These are phyloP conservation scores for Pantherophis guttatus DNA, from an alignment of 2,113 vertebrate species.

Conservation along the genomic window DNA sequence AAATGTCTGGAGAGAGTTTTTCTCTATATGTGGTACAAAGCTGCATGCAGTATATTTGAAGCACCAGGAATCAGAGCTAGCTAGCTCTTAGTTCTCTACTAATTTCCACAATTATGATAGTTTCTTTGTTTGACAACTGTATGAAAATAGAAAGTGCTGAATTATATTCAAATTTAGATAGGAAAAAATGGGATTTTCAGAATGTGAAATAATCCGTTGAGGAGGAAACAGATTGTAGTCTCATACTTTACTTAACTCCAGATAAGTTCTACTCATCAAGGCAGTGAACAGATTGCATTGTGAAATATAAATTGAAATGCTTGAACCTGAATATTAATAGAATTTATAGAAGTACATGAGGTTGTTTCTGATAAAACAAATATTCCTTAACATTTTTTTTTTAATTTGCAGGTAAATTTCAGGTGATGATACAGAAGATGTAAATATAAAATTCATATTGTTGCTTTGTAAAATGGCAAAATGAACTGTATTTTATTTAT, in stretches of 20 bases:
- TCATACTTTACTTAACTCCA: not conserved
- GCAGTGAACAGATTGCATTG: not conserved
- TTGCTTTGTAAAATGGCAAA: constrained; percentile 24
- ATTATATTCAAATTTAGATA: not conserved
- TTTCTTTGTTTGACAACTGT: not conserved
- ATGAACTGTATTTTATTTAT: constrained; percentile 46
- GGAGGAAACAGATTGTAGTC: not conserved
- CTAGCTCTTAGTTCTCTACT: not conserved
- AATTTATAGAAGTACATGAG: constrained; percentile 13
- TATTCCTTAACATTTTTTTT: constrained; percentile 7
- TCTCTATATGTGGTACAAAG: not conserved
- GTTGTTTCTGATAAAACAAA: not conserved
- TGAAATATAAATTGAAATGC: not conserved
- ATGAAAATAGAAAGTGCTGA: not conserved
- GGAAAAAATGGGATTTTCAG: not conserved
- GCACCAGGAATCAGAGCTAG: not conserved
- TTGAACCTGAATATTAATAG: not conserved
- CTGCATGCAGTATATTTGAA: not conserved
- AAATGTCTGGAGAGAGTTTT: not conserved
- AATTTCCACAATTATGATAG: not conserved
- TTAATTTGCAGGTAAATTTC: constrained; percentile 87
- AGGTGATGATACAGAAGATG: constrained; percentile 97
- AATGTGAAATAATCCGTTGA: not conserved
- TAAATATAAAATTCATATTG: constrained; percentile 58
- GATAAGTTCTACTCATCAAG: not conserved